Evolutionary conservation across 1,140 invertebrate species (phyloP).

Genomic region (Drosophila watanabei): DNA sequence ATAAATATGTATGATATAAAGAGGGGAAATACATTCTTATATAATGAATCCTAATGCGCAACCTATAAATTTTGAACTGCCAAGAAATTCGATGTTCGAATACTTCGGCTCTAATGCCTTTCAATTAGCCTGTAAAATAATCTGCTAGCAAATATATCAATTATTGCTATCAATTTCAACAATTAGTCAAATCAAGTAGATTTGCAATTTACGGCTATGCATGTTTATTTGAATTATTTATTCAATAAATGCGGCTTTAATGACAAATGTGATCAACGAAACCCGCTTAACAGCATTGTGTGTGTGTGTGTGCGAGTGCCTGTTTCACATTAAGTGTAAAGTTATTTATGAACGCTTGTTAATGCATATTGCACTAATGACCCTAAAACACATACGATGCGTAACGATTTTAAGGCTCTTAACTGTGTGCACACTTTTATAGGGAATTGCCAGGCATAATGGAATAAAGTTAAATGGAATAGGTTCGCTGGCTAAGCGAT

Average conservation of each 20-base stretch:
- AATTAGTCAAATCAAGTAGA: constrained; percentile 59
- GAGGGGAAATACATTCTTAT: not conserved
- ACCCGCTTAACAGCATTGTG: constrained; percentile 36
- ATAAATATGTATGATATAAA: not conserved
- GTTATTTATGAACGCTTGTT: constrained; percentile 52
- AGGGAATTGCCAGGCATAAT: constrained; percentile 25
- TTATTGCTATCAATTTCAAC: constrained; percentile 50
- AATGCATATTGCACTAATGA: constrained; percentile 61
- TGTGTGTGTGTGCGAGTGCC: not conserved
- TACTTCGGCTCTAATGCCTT: not conserved
- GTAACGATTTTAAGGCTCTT: constrained; percentile 25
- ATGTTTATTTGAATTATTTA: constrained; percentile 42
- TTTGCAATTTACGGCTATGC: constrained; percentile 40
- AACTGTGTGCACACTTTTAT: constrained; percentile 9
- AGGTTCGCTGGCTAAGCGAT: constrained; percentile 46
- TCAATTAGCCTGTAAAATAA: constrained; percentile 7
- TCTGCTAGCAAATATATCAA: constrained; percentile 35
- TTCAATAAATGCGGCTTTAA: constrained; percentile 54
- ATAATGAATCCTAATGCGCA: no score
- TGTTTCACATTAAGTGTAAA: constrained; percentile 38
- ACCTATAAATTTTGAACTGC: not conserved
- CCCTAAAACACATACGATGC: constrained; percentile 38
- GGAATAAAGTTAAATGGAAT: constrained; percentile 30
- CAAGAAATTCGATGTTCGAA: not conserved
- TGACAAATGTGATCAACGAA: constrained; percentile 48